Conservation (phyloP, 2,797 vertebrate genomes). For the Macropus fuliginosus region DNA sequence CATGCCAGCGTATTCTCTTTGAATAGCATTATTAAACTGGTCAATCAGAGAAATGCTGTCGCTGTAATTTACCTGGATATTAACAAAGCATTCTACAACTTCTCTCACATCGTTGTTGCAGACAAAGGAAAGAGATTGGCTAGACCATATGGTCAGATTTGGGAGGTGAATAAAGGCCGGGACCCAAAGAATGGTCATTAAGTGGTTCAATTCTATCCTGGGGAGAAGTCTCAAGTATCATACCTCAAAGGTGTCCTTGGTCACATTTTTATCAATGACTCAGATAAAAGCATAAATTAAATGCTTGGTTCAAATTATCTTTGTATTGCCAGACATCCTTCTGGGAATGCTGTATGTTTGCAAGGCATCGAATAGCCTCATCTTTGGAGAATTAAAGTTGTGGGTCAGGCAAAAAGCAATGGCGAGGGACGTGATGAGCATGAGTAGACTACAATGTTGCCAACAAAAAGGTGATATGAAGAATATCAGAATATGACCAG, state of each 20-base stretch:
- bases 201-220: neutral
- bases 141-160: neutral
- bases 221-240: neutral
- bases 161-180: neutral
- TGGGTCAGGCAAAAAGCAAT: neutral
- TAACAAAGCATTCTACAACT: neutral
- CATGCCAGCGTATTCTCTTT: neutral
- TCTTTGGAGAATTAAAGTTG: neutral
- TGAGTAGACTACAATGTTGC: neutral
- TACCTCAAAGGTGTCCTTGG: neutral
- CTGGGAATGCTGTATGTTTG: neutral
- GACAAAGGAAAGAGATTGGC: neutral
- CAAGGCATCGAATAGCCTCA: neutral
- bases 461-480: neutral
- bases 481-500: neutral
- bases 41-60: neutral
- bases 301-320: neutral
- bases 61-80: neutral
- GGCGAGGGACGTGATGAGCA: neutral
- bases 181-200: neutral
- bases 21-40: neutral
- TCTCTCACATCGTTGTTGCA: neutral
- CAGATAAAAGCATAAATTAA: neutral
- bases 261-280: neutral
- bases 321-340: neutral